phyloP scores from a whole-genome alignment of 2,888 invertebrate species.

The Apotomis betuletana region DNA sequence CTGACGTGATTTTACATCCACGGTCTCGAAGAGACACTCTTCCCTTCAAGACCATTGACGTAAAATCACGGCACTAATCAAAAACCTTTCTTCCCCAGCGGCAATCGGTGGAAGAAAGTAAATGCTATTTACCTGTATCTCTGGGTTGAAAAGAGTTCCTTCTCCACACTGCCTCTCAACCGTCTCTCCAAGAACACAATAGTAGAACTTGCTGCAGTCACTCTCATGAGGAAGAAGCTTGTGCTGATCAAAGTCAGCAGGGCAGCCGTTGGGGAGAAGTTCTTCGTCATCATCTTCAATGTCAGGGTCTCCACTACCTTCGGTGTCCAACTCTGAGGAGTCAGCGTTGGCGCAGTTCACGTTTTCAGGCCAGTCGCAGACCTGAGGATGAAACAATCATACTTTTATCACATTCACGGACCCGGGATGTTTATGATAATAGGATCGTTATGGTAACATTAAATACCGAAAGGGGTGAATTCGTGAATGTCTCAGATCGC shows the following conservation, averaged over 20 bases:
- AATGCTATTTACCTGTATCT: too few relatives aligned
- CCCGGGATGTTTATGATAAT: too few relatives aligned
- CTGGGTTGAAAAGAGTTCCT: slow-evolving; percentile 55
- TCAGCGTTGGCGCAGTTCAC: slow-evolving; percentile 33
- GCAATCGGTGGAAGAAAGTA: too few relatives aligned
- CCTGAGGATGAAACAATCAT: slow-evolving; percentile 9
- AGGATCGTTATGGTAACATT: too few relatives aligned
- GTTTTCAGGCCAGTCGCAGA: slow-evolving; percentile 44
- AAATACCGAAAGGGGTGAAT: too few relatives aligned
- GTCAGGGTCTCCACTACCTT: slow-evolving; percentile 28
- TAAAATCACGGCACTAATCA: too few relatives aligned
- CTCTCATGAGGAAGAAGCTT: slow-evolving; percentile 58
- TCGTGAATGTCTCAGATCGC: too few relatives aligned
- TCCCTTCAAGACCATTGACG: too few relatives aligned
- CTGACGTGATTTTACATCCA: too few relatives aligned
- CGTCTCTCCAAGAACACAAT: slow-evolving; percentile 56
- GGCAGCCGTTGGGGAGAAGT: slow-evolving; percentile 46
- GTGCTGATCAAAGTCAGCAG: slow-evolving; percentile 49
- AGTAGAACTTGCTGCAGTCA: slow-evolving; percentile 60
- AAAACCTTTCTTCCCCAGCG: too few relatives aligned
- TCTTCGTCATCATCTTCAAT: slow-evolving; percentile 5
- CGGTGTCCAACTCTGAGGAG: slow-evolving; percentile 5
- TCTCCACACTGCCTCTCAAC: slow-evolving; percentile 51
- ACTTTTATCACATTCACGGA: too few relatives aligned
- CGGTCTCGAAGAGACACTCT: too few relatives aligned